Base-by-base conservation (phyloP, 1,140 invertebrate species). In the Calephelis nemesis region DNA sequence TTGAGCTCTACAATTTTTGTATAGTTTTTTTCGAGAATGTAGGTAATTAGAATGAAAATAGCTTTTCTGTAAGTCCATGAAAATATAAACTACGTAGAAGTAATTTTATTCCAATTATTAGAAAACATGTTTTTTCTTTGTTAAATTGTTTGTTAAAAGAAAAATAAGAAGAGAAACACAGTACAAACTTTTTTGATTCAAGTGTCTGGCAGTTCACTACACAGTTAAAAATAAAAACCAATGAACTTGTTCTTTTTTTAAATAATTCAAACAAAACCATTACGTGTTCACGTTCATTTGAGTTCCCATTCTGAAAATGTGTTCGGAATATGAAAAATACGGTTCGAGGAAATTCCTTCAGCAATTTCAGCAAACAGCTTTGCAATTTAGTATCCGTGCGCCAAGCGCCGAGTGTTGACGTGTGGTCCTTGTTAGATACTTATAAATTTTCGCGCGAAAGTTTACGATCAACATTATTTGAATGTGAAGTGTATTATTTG, bases 371-470 rank as follows among this genome's bases (percentile, higher is more conserved):
- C 42, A n/a, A 30, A 62, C 58, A 40, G 13, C 11, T 49, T 47
- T 49, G 47, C 47, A 49, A 63, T 49, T 66, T 73, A 85, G 83
- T 84, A 71, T 63, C 58, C 81, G 78, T 82, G 81, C 76, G 69
- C 70, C 67, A 66, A 73, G 84, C 84, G 84, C 74, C 66, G 63
- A 74, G 78, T 69, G 50, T 40, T 47, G 72, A 77, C 71, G 81
- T 84, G 50, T 72, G 62, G 30, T 63, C 54, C 64, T 65, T 63
- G 72, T 52, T 63, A 65, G 19, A 54, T 65, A 60, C 12, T 67
- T 3, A 64, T 77, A 84, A 74, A 80, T 83, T 84, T 70, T 70
- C 81, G 81, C 84, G 84, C 76, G 74, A 82, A 83, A 82, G 77
- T 82, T 84, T 77, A 58, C 76, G 78, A 74, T 65, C 64, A 63